Percentiles rank a stretch among this genome's conserved stretches.
Conservation (phyloP, 2,113 vertebrate species). For the Zosterops japonicus region DNA sequence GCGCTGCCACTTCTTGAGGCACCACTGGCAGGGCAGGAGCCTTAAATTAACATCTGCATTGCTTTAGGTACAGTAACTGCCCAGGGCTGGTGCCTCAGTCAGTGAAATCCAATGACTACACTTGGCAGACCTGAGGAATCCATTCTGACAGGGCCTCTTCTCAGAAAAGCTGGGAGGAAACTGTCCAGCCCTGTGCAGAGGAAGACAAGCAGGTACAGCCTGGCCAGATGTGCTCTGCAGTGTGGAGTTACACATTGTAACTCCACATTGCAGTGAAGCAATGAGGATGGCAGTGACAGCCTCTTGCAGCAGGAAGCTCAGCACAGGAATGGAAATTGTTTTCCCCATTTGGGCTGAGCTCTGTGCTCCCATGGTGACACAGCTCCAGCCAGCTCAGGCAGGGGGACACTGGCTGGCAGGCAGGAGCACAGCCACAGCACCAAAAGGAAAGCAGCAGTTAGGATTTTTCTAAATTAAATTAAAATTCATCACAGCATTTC, state of each 20-base stretch:
- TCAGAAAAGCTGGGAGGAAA: not conserved
- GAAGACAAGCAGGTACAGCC: not conserved
- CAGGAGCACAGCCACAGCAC: not conserved
- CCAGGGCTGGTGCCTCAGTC: not conserved
- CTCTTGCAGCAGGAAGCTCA: not conserved
- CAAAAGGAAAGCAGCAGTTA: constrained; percentile 33
- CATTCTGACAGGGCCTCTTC: not conserved
- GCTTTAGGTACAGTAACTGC: not conserved
- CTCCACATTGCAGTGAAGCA: not conserved
- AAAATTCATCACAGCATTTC: constrained; percentile 18
- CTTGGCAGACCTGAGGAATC: not conserved
- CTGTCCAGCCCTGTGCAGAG: not conserved
- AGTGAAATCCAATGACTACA: not conserved
- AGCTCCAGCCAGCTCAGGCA: not conserved
- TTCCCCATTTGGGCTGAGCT: not conserved
- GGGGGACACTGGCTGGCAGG: not conserved
- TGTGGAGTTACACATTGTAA: fast-evolving
- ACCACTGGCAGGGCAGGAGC: not conserved
- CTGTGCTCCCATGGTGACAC: not conserved
- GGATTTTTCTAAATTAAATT: constrained; percentile 33
- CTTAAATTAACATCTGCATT: not conserved
- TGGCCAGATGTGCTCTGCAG: not conserved
- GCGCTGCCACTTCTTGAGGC: not conserved
- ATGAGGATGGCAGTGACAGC: fast-evolving
- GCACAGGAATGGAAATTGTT: not conserved